These are phyloP conservation scores for Podarcis muralis DNA, from an alignment of 2,113 vertebrate genomes.

Conservation along the genomic window DNA sequence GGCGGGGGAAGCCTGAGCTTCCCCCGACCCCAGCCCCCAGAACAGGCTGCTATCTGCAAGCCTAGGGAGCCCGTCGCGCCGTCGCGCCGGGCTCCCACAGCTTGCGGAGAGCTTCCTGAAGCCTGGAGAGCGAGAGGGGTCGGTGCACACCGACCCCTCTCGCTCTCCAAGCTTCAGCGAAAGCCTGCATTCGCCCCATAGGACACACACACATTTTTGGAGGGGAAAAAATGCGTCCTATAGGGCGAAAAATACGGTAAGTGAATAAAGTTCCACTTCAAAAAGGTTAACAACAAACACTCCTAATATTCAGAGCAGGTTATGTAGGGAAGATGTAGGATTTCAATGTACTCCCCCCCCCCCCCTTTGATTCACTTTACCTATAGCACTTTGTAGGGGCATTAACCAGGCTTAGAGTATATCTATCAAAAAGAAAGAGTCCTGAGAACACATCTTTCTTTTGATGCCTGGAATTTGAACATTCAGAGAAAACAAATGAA, in stretches of 20 bases:
- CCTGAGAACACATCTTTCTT: background rate
- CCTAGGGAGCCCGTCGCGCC: no score
- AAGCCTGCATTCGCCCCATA: no score
- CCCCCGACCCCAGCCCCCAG: no score
- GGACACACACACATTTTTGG: no score
- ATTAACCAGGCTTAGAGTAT: background rate
- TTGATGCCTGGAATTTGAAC: background rate
- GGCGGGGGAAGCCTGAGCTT: no score
- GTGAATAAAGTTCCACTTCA: background rate
- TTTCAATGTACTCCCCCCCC: background rate
- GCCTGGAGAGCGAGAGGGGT: no score
- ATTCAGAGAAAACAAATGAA: background rate
- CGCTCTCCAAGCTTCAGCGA: no score
- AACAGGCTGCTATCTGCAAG: no score
- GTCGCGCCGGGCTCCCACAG: no score
- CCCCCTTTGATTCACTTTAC: background rate
- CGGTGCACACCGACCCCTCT: no score
- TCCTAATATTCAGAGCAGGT: background rate
- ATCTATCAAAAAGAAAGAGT: background rate
- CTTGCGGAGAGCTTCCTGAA: no score
- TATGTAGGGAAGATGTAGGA: background rate
- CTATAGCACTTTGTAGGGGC: background rate
- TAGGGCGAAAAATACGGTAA: background rate
- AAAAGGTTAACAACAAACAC: background rate
- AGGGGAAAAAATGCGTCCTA: no score